Evolutionary conservation across 2,113 vertebrate genomes (phyloP), one percentile per base, ranked within the genome.

Genomic region (Oryzias woworae): DNA sequence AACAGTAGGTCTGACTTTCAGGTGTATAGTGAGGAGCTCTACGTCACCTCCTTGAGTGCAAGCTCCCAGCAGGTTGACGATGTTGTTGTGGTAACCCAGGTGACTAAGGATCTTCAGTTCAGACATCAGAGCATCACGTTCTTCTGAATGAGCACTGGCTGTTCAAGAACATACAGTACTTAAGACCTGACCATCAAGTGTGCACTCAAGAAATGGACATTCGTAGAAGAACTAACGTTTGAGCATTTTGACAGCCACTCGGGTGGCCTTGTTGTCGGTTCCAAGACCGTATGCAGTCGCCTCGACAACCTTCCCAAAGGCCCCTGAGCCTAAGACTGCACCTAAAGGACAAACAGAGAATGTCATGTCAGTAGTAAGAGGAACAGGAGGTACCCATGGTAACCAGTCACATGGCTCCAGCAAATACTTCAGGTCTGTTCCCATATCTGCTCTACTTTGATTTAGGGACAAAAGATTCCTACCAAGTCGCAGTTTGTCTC

Each of bases 221-320:
- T 24, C 14, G 45, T 14, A 14, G 13, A 17, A 0, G 4, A 5
- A 71, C 95, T 95, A 60, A 98, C 97, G 93, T 90, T 99, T 99
- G 0, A 99, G 93, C 97, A 99, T 99, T 90, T 99, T 99, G 51
- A 99, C 97, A 0, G 97, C 97, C n/a, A 99, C 97, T 51, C 93
- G 93, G 15, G 92, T 92, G 8, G 91, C 89, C 0, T 93, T 88
- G 15, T 95, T 90, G 22, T 94, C 92, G 36, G 93, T 93, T 31
- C 92, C 94, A 66, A 99, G 77, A 15, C 96, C 97, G 41, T 94
- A 95, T 3, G 97, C 97, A 0, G 94, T 98, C 41, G 97, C 97
- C 84, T 97, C 95, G 0, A 99, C 93, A 0, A 99, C 97, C 84
- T 96, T 98, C 67, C 97, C 97, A 54, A 99, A 99, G 0, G 97